These are phyloP conservation scores for Bubo scandiacus DNA, from an alignment of 2,113 vertebrate genomes.

Conservation along the genomic window DNA sequence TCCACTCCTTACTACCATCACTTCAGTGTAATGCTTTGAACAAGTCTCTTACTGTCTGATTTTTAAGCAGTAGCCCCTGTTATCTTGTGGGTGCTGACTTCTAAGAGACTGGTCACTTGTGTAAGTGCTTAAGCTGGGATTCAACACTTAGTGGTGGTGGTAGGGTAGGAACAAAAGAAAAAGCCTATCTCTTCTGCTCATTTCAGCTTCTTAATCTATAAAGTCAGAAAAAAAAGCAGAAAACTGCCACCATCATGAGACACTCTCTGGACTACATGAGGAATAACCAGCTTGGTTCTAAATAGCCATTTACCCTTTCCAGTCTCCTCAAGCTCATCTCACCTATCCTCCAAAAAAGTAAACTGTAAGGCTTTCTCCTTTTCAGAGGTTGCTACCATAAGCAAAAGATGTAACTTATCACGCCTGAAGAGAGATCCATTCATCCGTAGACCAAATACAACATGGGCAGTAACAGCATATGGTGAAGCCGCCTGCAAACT, in stretches of 20 bases:
- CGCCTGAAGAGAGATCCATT: not conserved
- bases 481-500: not conserved
- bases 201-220: not conserved
- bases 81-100: not conserved
- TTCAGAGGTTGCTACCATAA: not conserved
- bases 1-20: not conserved
- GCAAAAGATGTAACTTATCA: not conserved
- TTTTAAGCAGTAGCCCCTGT: not conserved
- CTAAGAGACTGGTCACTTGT: not conserved
- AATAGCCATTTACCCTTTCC: not conserved
- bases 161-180: not conserved
- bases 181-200: not conserved
- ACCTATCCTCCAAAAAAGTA: not conserved
- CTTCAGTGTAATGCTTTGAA: not conserved
- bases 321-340: not conserved
- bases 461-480: not conserved
- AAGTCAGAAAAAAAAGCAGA: not conserved
- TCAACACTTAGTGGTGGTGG: fast-evolving
- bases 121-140: not conserved
- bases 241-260: not conserved
- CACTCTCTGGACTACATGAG: not conserved
- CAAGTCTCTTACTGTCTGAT: not conserved
- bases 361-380: not conserved
- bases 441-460: not conserved
- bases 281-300: not conserved